Evolutionary conservation across 2,113 vertebrate genomes (phyloP).

Genomic region (Laticauda laticaudata): DNA sequence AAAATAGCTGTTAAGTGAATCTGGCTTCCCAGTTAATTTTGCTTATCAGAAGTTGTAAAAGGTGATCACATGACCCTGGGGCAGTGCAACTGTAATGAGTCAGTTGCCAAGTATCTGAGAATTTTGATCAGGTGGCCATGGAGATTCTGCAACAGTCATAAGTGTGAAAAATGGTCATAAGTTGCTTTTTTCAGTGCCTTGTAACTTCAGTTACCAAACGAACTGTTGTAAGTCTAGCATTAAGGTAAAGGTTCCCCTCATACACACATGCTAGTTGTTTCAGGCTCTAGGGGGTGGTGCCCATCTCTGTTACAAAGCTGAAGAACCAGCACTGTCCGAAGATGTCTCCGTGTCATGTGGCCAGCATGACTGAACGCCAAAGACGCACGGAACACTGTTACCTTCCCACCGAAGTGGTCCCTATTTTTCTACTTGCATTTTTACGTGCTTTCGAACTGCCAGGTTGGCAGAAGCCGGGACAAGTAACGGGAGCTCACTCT

Average conservation of each 20-base stretch:
- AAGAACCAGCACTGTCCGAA: too few species aligned
- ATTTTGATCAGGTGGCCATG: background rate
- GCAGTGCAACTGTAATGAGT: background rate
- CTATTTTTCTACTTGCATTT: too few species aligned
- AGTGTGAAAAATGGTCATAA: background rate
- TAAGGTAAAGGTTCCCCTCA: background rate
- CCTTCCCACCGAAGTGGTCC: too few species aligned
- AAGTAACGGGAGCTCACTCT: too few species aligned
- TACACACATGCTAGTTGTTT: too few species aligned
- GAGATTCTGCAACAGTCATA: background rate
- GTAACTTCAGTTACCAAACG: background rate
- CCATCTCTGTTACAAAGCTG: too few species aligned
- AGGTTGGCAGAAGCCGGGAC: too few species aligned
- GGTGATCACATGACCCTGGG: background rate
- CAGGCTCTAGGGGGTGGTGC: too few species aligned
- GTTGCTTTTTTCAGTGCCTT: background rate
- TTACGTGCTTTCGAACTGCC: too few species aligned
- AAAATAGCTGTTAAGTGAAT: background rate
- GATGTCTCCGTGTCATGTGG: too few species aligned
- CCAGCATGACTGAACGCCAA: too few species aligned
- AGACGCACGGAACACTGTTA: too few species aligned
- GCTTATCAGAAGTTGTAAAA: background rate
- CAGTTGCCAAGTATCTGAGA: background rate
- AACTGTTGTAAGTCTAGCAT: background rate
- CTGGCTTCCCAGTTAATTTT: background rate